Conservation (phyloP, 2,797 vertebrate species). For the Natrix natrix region DNA sequence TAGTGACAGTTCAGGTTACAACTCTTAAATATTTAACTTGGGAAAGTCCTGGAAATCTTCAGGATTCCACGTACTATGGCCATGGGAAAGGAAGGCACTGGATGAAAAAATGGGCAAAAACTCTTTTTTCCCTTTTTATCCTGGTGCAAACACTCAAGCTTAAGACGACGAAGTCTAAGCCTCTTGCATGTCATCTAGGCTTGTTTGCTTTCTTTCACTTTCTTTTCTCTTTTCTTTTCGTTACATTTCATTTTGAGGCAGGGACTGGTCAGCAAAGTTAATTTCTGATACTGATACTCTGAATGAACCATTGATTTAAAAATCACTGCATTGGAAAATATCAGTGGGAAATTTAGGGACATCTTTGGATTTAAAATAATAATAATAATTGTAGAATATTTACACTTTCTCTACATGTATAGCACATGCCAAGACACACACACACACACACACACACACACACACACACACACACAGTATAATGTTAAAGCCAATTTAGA, state of each 20-base stretch:
- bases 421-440: not conserved
- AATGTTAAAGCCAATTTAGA: not conserved
- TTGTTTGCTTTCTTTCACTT: no score
- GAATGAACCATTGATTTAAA: not conserved
- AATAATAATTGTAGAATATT: not conserved
- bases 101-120: not conserved
- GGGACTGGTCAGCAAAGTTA: not conserved
- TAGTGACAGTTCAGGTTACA: not conserved
- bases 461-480: no score
- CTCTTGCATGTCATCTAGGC: not conserved
- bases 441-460: no score
- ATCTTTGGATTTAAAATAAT: not conserved
- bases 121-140: not conserved
- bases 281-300: not conserved
- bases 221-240: no score
- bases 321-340: not conserved
- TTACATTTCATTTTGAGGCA: no score
- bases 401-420: not conserved
- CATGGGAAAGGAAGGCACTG: not conserved
- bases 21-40: not conserved
- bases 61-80: not conserved
- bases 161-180: not conserved
- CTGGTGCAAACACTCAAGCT: not conserved
- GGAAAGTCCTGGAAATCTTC: not conserved
- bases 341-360: not conserved